Percentiles rank a stretch among this genome's conserved stretches.
Evolutionary conservation across 2,113 vertebrate species (phyloP).

Genomic region (Rallus limicola): DNA sequence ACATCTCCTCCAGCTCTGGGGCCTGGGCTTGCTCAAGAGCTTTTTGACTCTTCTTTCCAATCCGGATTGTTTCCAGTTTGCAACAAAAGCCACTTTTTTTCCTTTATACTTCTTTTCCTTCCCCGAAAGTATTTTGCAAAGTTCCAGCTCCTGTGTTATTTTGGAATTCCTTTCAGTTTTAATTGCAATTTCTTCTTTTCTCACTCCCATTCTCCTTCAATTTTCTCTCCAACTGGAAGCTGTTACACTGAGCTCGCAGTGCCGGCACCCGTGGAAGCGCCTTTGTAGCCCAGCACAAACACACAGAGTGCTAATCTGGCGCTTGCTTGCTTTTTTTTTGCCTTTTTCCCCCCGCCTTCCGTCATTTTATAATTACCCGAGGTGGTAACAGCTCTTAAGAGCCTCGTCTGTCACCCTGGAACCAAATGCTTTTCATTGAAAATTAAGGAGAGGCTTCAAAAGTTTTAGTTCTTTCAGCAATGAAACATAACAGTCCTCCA

Average conservation of each 20-base stretch:
- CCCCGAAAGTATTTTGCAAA: neutral
- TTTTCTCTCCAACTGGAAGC: conserved; percentile 51
- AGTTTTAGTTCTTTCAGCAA: conserved; percentile 47
- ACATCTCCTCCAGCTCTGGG: neutral
- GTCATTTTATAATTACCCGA: conserved; percentile 71
- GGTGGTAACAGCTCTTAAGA: conserved; percentile 70
- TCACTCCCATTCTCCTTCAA: conserved; percentile 19
- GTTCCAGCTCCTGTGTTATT: neutral
- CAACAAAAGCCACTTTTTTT: neutral
- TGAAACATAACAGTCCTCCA: conserved; percentile 43
- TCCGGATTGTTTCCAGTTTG: neutral
- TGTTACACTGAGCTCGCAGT: neutral
- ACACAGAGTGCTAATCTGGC: conserved; percentile 48
- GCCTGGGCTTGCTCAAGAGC: neutral
- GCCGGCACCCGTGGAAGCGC: neutral
- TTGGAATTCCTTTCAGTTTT: conserved; percentile 22
- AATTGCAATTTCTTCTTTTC: conserved; percentile 55
- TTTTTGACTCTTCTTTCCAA: neutral
- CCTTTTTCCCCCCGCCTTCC: neutral
- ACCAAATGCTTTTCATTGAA: conserved; percentile 67
- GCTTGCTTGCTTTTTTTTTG: accelerated
- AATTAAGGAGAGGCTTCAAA: conserved; percentile 64
- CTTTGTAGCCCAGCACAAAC: conserved; percentile 28
- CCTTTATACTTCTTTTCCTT: too few relatives aligned
- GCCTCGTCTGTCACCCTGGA: conserved; percentile 70